Percentiles rank a stretch among this genome's conserved stretches.
Conservation (phyloP, 2,888 invertebrate genomes). For the Drosophila paranaensis region DNA sequence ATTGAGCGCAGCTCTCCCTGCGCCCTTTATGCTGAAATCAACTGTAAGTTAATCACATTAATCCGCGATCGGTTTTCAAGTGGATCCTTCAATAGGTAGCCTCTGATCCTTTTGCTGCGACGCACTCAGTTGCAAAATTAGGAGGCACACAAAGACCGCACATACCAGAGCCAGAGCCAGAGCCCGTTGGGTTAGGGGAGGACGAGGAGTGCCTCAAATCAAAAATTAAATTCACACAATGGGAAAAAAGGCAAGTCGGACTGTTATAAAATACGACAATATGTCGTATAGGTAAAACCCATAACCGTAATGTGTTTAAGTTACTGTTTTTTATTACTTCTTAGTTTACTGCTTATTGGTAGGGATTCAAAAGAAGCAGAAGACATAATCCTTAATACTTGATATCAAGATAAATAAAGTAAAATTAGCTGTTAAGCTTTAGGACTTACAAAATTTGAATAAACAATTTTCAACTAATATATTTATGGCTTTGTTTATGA, state of each 20-base stretch:
- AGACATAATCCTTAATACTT: neutral
- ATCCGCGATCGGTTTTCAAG: conserved; percentile 80
- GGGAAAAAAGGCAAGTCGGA: neutral
- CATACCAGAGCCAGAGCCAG: neutral
- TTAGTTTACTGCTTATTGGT: neutral
- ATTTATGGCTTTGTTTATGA: too few relatives aligned
- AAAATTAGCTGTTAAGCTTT: too few relatives aligned
- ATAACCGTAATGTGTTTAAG: neutral
- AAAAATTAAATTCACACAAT: conserved; percentile 8
- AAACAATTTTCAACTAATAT: too few relatives aligned
- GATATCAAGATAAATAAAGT: too few relatives aligned
- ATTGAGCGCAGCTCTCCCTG: conserved; percentile 37
- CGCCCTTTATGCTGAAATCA: conserved; percentile 68
- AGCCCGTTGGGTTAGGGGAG: conserved; percentile 14
- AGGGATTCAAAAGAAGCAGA: neutral
- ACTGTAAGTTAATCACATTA: conserved; percentile 83
- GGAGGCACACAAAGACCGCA: conserved; percentile 43
- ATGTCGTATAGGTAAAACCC: conserved; percentile 29
- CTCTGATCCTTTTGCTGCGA: conserved; percentile 49
- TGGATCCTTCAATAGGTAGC: conserved; percentile 33
- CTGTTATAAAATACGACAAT: conserved; percentile 1
- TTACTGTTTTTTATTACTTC: too few relatives aligned
- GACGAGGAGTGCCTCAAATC: conserved; percentile 15
- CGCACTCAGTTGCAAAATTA: conserved; percentile 63
- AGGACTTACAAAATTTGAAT: too few relatives aligned